Base-by-base conservation (phyloP, 2,113 vertebrate species). In the Phylloscopus trochilus region DNA sequence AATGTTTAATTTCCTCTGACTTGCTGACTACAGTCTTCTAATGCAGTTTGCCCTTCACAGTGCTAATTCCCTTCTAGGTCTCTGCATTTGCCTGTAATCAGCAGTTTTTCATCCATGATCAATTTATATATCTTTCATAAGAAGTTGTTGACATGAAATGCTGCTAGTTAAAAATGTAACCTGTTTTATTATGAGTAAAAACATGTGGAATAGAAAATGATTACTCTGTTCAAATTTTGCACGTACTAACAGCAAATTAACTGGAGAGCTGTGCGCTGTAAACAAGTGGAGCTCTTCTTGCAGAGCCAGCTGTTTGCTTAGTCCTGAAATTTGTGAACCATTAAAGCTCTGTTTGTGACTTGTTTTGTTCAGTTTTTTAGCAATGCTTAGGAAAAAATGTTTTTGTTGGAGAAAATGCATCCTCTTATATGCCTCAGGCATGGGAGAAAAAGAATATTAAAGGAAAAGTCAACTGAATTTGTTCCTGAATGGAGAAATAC, bases 261-360 rank as follows among this genome's bases (percentile, higher is more conserved):
- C 33, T 44, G 62, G 24, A 31, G 63, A 90, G 37, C 12, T 70
- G 11, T 73, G 68, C n/a, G 43, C 49, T 91, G 55, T 92, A 93
- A 93, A 90, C 72, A 90, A 87, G 78, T 21, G n/a, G 62, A 93
- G 79, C 43, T 81, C 51, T 52, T 94, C 76, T 21, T 63, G 89
- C 76, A 90, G 47, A 83, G 72, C 74, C 87, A 82, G 90, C 94
- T 93, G 86, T 74, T 86, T 94, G 86, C 56, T 74, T 63, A 55
- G 30, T 35, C 23, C 55, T 88, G 43, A 88, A 93, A 77, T 63
- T 70, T 55, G 76, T 86, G 90, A 86, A 86, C 89, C 43, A 55
- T 35, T 77, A 83, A 74, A 89, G 60, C 76, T 80, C 68, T 92
- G 92, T 91, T 85, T 93, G 90, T 90, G 9, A 46, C 53, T 83